These are phyloP conservation scores for Oligia strigilis DNA, from an alignment of 2,888 invertebrate genomes.

Conservation along the genomic window DNA sequence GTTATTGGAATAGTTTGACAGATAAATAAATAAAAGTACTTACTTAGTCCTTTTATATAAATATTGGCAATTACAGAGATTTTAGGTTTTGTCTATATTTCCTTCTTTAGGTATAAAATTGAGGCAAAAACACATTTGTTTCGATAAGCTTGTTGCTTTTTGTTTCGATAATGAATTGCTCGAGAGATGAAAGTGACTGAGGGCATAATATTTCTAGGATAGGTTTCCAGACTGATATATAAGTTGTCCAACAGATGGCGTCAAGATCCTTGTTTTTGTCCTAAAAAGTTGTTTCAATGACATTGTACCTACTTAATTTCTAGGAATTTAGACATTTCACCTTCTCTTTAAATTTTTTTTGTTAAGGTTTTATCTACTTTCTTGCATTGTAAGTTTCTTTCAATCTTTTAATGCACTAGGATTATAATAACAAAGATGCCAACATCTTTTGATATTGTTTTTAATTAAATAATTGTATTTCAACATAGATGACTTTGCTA, in stretches of 20 bases:
- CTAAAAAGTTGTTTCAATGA: not conserved
- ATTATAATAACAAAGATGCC: no score
- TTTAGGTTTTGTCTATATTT: not conserved
- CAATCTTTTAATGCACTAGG: no score
- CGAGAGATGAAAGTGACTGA: not conserved
- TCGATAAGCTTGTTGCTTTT: not conserved
- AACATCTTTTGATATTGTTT: no score
- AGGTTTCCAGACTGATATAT: not conserved
- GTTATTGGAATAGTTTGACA: not conserved
- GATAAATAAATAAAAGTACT: not conserved
- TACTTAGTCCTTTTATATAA: not conserved
- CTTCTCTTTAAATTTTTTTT: not conserved
- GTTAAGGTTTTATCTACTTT: not conserved
- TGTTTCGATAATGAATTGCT: not conserved
- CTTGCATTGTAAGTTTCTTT: not conserved
- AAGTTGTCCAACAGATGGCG: conserved; percentile 27
- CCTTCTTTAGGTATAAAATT: not conserved
- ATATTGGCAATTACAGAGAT: not conserved
- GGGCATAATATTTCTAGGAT: not conserved
- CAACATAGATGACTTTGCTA: no score
- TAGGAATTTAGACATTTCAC: not conserved
- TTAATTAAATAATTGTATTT: no score
- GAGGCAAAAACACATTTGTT: not conserved
- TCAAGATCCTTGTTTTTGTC: not conserved
- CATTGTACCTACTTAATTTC: not conserved